Percentiles rank a stretch among this genome's conserved stretches.
These are phyloP conservation scores for Pituophis catenifer DNA, from an alignment of 2,113 vertebrate species.

Conservation along the genomic window DNA sequence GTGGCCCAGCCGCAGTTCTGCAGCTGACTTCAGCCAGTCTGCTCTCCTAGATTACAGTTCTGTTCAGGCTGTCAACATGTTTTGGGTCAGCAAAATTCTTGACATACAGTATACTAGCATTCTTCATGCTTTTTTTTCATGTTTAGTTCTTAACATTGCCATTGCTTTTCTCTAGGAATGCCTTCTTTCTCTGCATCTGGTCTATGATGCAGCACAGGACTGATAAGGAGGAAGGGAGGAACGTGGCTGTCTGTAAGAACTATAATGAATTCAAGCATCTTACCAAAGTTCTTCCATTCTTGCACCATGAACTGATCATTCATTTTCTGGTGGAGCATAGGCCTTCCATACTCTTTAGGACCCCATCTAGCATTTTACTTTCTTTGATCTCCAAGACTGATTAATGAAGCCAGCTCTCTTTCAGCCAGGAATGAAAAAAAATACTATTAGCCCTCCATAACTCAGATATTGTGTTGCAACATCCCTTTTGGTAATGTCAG, in stretches of 20 bases:
- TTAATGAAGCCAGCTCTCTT: slow-evolving; percentile 63
- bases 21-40: neutral
- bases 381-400: slow-evolving; percentile 49
- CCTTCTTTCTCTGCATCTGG: neutral
- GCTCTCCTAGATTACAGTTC: neutral
- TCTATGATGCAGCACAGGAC: neutral
- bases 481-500: slow-evolving; percentile 66
- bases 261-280: neutral
- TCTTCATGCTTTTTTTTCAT: neutral
- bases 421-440: slow-evolving; percentile 60
- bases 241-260: neutral
- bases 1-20: neutral
- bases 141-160: neutral
- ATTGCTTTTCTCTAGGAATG: neutral
- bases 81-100: neutral
- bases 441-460: slow-evolving; percentile 62
- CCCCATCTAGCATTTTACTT: slow-evolving; percentile 61
- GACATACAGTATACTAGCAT: neutral
- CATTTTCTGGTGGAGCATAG: slow-evolving; percentile 10
- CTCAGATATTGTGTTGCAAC: slow-evolving; percentile 68
- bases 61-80: neutral
- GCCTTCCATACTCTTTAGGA: slow-evolving; percentile 59
- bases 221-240: slow-evolving; percentile 2
- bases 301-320: slow-evolving; percentile 4
- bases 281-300: neutral